These are phyloP conservation scores for Agrotis exclamationis DNA, from an alignment of 2,888 invertebrate genomes.

Conservation along the genomic window DNA sequence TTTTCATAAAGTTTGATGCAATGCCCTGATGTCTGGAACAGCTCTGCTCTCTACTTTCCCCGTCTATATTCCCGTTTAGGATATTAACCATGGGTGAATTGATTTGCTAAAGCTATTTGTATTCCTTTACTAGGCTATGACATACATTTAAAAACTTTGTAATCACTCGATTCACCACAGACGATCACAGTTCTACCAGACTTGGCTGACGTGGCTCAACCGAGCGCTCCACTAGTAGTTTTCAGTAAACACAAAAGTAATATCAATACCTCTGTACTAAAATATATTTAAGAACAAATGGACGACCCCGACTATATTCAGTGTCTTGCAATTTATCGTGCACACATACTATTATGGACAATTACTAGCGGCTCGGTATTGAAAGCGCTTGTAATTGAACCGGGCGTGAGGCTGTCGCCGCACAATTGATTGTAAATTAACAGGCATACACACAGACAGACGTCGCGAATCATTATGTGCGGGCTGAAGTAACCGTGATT, in stretches of 20 bases:
- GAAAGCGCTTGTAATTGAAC: constrained; percentile 66
- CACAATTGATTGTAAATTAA: constrained; percentile 74
- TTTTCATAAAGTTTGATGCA: background rate
- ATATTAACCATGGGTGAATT: background rate
- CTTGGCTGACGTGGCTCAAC: no score
- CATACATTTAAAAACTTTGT: background rate
- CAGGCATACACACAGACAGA: constrained; percentile 28
- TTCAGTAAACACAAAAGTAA: background rate
- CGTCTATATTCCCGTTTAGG: background rate
- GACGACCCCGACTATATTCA: constrained; percentile 15
- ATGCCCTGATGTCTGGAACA: background rate
- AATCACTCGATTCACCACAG: no score
- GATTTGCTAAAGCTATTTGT: background rate
- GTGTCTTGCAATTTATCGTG: constrained; percentile 47
- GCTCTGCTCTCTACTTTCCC: background rate
- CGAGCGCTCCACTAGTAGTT: background rate
- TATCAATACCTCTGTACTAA: background rate
- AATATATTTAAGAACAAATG: constrained; percentile 13
- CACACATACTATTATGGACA: constrained; percentile 43
- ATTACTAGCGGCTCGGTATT: constrained; percentile 56
- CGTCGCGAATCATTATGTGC: constrained; percentile 15
- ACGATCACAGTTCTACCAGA: no score
- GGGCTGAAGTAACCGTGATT: constrained; percentile 32
- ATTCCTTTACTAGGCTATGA: background rate
- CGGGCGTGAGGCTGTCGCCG: constrained; percentile 66